phyloP scores from a whole-genome alignment of 1,140 invertebrate species.

The Bombus terrestris region DNA sequence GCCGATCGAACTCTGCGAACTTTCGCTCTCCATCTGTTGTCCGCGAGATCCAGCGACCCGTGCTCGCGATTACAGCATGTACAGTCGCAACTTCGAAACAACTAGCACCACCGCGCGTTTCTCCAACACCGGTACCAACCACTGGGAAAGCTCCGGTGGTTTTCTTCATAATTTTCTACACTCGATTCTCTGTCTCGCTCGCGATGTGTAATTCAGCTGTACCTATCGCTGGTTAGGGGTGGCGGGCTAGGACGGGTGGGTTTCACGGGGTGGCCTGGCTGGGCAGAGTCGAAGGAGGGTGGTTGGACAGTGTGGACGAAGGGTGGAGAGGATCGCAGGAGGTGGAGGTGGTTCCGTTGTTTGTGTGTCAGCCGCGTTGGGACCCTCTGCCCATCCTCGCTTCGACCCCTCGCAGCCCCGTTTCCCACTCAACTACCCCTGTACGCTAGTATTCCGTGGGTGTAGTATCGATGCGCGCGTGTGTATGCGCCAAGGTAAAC shows the following conservation, averaged over 20 bases:
- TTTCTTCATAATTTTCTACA: conserved; percentile 64
- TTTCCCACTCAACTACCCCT: conserved; percentile 65
- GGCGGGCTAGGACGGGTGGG: conserved; percentile 40
- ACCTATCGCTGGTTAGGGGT: conserved; percentile 68
- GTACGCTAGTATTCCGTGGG: conserved; percentile 51
- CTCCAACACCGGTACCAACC: not conserved
- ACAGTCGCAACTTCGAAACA: not conserved
- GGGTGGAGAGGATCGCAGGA: conserved; percentile 43
- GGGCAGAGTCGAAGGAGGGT: conserved; percentile 58
- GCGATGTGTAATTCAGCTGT: conserved; percentile 76
- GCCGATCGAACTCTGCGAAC: conserved; percentile 49
- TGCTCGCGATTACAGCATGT: not conserved
- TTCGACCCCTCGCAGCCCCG: conserved; percentile 49
- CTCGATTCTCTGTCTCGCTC: conserved; percentile 51
- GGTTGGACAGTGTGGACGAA: conserved; percentile 32
- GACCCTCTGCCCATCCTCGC: conserved; percentile 68
- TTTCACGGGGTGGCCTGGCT: conserved; percentile 26
- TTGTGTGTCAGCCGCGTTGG: conserved; percentile 79
- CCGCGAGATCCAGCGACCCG: conserved; percentile 11
- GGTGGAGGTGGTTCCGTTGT: conserved; percentile 75
- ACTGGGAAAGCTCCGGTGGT: conserved; percentile 22
- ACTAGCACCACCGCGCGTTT: conserved; percentile 1
- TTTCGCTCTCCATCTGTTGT: conserved; percentile 49
- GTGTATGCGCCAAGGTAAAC: conserved; percentile 47
- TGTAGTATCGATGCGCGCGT: conserved; percentile 35